phyloP scores from a whole-genome alignment of 2,888 invertebrate species.

The Balanococcus diminutus region DNA sequence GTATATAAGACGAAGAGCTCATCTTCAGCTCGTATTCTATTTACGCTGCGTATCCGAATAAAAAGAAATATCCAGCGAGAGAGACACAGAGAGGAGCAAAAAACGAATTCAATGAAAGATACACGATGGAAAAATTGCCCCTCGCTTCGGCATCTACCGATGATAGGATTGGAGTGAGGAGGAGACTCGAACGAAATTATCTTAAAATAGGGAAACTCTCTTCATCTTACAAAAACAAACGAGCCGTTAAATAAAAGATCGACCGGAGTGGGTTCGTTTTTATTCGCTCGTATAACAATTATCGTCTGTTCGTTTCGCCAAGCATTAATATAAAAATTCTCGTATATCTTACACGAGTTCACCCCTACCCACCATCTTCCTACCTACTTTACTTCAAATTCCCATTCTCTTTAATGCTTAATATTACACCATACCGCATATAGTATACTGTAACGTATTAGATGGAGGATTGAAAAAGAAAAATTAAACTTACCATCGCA shows the following conservation, averaged over 20 bases:
- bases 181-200: constrained; percentile 17
- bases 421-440: background rate
- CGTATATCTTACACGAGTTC: background rate
- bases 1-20: constrained; percentile 32
- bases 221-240: constrained; percentile 31
- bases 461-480: background rate
- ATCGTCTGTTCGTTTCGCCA: constrained; percentile 7
- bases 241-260: constrained; percentile 45
- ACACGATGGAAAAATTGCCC: background rate
- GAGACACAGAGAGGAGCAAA: background rate
- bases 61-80: background rate
- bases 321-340: background rate
- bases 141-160: background rate
- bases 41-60: background rate
- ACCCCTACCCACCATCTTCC: background rate
- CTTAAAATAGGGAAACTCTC: constrained; percentile 44
- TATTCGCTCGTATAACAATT: constrained; percentile 19
- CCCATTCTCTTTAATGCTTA: background rate
- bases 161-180: background rate
- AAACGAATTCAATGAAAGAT: background rate
- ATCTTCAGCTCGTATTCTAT: background rate
- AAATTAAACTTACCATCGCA: background rate
- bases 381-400: too few relatives aligned
- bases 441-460: too few relatives aligned
- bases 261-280: background rate